Percentiles rank a stretch among this genome's conserved stretches.
These are phyloP conservation scores for Larimichthys crocea DNA, from an alignment of 2,113 vertebrate genomes.

Conservation along the genomic window DNA sequence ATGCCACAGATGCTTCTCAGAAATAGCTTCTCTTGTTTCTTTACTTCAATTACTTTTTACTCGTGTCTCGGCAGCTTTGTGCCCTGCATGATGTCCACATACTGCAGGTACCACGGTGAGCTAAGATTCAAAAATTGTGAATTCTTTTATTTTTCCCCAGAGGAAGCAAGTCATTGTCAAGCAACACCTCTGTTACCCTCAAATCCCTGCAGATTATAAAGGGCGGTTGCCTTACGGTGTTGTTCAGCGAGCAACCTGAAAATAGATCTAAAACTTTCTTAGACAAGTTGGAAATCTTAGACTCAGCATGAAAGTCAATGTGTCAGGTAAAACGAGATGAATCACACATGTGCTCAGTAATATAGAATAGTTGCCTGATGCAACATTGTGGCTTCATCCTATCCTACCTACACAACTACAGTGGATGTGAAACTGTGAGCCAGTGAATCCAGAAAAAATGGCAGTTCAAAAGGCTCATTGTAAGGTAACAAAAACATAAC, in stretches of 20 bases:
- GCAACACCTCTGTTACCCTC: slow-evolving; percentile 37
- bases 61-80: slow-evolving; percentile 31
- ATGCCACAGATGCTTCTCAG: background rate
- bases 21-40: background rate
- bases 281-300: slow-evolving; percentile 3
- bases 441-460: too few species aligned
- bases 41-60: slow-evolving; percentile 12
- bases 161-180: slow-evolving; percentile 40
- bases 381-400: too few species aligned
- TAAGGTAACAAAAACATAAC: too few species aligned
- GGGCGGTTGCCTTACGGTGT: slow-evolving; percentile 1
- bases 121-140: slow-evolving; percentile 11
- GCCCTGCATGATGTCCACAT: slow-evolving; percentile 17
- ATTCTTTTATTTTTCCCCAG: slow-evolving; percentile 27
- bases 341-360: rapidly evolving
- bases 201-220: slow-evolving; percentile 36
- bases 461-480: too few species aligned
- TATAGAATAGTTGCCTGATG: too few species aligned
- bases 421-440: too few species aligned
- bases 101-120: slow-evolving; percentile 8
- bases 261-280: slow-evolving; percentile 42
- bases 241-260: slow-evolving; percentile 27
- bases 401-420: too few species aligned
- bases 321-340: background rate
- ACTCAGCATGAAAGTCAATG: slow-evolving; percentile 12